phyloP scores from a whole-genome alignment of 1,140 invertebrate species.

The Papilio polytes region DNA sequence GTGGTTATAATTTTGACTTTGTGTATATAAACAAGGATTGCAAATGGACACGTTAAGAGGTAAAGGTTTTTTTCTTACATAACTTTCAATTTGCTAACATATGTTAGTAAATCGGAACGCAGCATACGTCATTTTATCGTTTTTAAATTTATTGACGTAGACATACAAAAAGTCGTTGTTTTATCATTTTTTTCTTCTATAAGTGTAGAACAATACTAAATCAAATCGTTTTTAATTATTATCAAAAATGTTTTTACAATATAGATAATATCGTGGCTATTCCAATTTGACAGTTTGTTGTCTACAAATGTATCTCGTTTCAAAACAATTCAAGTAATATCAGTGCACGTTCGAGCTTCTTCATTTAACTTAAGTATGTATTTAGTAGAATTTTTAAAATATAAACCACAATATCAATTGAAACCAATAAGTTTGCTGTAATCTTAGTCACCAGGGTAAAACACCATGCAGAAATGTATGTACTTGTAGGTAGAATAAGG shows the following conservation, averaged over 20 bases:
- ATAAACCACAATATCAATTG: neutral
- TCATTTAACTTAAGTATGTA: constrained; percentile 17
- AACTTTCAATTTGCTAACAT: constrained; percentile 58
- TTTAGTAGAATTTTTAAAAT: neutral
- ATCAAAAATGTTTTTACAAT: neutral
- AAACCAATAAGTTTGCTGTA: neutral
- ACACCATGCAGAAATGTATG: neutral
- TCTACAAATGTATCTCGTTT: neutral
- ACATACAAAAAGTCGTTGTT: constrained; percentile 29
- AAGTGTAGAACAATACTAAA: neutral
- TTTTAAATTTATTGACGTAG: constrained; percentile 47
- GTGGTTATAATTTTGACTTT: constrained; percentile 51
- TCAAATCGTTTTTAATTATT: neutral
- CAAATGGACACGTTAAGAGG: constrained; percentile 68
- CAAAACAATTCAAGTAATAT: constrained; percentile 2
- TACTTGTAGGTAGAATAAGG: constrained; percentile 28
- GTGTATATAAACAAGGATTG: constrained; percentile 51
- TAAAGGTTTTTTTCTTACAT: constrained; percentile 66
- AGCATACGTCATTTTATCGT: constrained; percentile 56
- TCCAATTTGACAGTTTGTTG: neutral
- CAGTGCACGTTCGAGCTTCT: neutral
- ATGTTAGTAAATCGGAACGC: constrained; percentile 62
- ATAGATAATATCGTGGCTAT: neutral
- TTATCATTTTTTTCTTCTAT: neutral
- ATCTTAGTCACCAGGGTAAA: neutral